Base-by-base conservation (phyloP, 2,888 invertebrate genomes). In the Eristalinus aeneus region DNA sequence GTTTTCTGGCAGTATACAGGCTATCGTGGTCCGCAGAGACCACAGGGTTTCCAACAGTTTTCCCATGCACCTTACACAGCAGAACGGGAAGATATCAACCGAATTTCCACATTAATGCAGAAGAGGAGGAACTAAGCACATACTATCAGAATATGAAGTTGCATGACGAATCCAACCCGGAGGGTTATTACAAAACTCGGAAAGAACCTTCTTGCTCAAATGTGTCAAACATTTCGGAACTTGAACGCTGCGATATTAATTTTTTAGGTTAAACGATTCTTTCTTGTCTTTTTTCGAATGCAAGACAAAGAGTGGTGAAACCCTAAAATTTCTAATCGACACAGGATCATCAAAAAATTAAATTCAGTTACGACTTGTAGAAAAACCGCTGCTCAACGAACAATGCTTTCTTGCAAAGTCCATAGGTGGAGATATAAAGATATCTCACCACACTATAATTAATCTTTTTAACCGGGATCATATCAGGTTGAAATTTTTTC, bases 181-280 rank as follows among this genome's bases (percentile, higher is more conserved):
- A 22, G 8, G 68, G 56, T 6, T 68, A 65, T 16, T 9, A 2
- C 31, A 16, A n/a, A 31, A 9, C 10, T n/a, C n/a, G n/a, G n/a
- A 16, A 46, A 1, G 27, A 53, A 31, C 46, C 65, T 64, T 64
- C 39, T 36, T 23, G 53, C 65, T 31, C 67, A 23, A 11, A 8
- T 31, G 20, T 20, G 5, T 11, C 31, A 6, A 20, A 20, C 1
- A 8, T 16, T 31, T 32, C 54, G 3, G 20, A 67, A 54, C 54
- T 67, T 16, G 54, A 67, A 22, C 16, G 34, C 22, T 54, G 54
- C 31, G 68, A 68, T 22, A 56, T 34, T 1, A 32, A 56, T 56
- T 68, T 68, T 54, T 67, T 67, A 54, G 32, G 54, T n/a, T 67
- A 32, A 67, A 20, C 20, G 67, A 54, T 31, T 67, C 67, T 56